Evolutionary conservation across 2,797 vertebrate genomes (phyloP).

Genomic region (Lindbergichthys nudifrons): DNA sequence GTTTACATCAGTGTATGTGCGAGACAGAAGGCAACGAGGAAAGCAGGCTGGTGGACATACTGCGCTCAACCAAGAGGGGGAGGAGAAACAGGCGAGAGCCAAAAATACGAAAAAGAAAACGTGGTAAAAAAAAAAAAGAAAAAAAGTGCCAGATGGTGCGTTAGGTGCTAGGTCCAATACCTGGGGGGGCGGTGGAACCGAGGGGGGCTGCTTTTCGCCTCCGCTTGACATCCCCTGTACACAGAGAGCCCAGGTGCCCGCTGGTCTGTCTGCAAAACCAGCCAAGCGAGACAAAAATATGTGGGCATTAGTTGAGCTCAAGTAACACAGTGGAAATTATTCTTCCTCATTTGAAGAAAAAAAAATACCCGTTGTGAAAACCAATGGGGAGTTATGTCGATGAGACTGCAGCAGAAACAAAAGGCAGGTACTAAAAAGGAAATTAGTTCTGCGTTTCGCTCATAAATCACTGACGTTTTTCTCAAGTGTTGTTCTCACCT

Average conservation of each 20-base stretch:
- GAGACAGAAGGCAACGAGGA: conserved; percentile 47
- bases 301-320: conserved; percentile 17
- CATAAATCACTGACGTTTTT: conserved; percentile 26
- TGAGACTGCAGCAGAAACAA: conserved; percentile 19
- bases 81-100: conserved; percentile 46
- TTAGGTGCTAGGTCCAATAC: conserved; percentile 81
- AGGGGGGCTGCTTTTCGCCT: conserved; percentile 96
- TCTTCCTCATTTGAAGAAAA: conserved; percentile 10
- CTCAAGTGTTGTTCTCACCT: conserved; percentile 82
- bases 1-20: conserved; percentile 21
- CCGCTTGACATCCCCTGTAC: conserved; percentile 97
- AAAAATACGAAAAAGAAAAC: conserved; percentile 61
- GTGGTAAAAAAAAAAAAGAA: conserved; percentile 34
- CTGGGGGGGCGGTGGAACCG: conserved; percentile 87
- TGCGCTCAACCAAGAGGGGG: conserved; percentile 37
- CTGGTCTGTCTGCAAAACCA: conserved; percentile 92
- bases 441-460: conserved; percentile 4
- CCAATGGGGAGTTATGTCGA: not conserved
- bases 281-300: conserved; percentile 47
- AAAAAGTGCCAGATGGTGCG: conserved; percentile 69
- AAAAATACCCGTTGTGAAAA: conserved; percentile 6
- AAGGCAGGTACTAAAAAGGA: not conserved
- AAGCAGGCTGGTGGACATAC: conserved; percentile 48
- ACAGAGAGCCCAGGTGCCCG: conserved; percentile 96
- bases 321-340: not conserved